phyloP scores from a whole-genome alignment of 2,888 invertebrate species.

The Acanthosoma haemorrhoidale region DNA sequence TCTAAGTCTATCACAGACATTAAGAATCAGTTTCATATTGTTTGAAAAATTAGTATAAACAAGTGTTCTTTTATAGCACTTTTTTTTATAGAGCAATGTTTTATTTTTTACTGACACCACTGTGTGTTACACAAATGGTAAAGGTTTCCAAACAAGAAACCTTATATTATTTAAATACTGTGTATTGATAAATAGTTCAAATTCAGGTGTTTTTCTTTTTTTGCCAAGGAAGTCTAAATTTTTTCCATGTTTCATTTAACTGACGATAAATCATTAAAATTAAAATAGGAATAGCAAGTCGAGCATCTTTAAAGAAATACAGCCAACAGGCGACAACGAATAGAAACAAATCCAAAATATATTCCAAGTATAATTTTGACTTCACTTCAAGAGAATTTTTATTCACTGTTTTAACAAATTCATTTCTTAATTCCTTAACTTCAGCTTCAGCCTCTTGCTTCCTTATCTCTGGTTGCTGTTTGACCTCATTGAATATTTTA shows the following conservation, averaged over 20 bases:
- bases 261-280: constrained; percentile 71
- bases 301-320: constrained; percentile 72
- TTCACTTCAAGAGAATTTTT: background rate
- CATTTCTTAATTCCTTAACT: background rate
- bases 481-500: background rate
- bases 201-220: background rate
- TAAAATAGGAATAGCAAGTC: constrained; percentile 72
- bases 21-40: too few relatives aligned
- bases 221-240: background rate
- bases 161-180: too few relatives aligned
- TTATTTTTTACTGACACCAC: too few relatives aligned
- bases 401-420: background rate
- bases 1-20: constrained; percentile 4
- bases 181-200: too few relatives aligned
- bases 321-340: constrained; percentile 73
- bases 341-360: constrained; percentile 67
- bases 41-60: too few relatives aligned
- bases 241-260: constrained; percentile 55
- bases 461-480: background rate
- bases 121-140: too few relatives aligned
- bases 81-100: too few relatives aligned
- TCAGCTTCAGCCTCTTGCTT: background rate
- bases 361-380: constrained; percentile 57
- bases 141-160: too few relatives aligned
- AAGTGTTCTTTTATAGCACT: too few relatives aligned